These are phyloP conservation scores for Papilio xuthus DNA, from an alignment of 1,140 invertebrate genomes.

Conservation along the genomic window DNA sequence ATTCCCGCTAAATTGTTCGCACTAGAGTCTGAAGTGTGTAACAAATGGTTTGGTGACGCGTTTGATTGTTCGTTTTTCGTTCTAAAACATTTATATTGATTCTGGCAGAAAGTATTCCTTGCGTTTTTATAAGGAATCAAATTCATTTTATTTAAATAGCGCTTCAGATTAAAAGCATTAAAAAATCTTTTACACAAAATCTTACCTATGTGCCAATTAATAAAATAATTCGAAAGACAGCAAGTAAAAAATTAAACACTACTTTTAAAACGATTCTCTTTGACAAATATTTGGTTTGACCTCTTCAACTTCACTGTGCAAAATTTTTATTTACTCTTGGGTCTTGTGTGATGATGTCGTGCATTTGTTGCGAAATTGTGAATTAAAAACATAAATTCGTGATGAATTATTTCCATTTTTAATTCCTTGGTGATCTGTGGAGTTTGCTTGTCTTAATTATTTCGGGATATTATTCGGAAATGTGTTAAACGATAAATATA, in stretches of 20 bases:
- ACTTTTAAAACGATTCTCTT: conserved; percentile 23
- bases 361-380: conserved; percentile 14
- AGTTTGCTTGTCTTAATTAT: conserved; percentile 39
- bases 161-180: not conserved
- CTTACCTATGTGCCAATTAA: no score
- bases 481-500: conserved; percentile 43
- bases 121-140: not conserved
- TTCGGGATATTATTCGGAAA: conserved; percentile 32
- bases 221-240: not conserved
- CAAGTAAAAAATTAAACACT: not conserved
- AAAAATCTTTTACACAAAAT: no score
- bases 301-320: conserved; percentile 14
- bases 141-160: not conserved
- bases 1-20: not conserved
- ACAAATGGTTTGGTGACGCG: not conserved
- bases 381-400: conserved; percentile 33
- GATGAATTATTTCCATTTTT: conserved; percentile 7
- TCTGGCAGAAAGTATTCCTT: not conserved
- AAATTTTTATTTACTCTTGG: conserved; percentile 18
- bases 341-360: conserved; percentile 13
- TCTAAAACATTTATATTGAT: not conserved
- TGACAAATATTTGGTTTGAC: conserved; percentile 12
- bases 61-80: not conserved
- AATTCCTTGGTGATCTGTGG: conserved; percentile 26
- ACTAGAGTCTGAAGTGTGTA: not conserved